A percentile compares a stretch with the other conserved stretches of the same genome.
These are phyloP conservation scores for Acheta domesticus DNA, from an alignment of 2,888 invertebrate species.

Conservation along the genomic window DNA sequence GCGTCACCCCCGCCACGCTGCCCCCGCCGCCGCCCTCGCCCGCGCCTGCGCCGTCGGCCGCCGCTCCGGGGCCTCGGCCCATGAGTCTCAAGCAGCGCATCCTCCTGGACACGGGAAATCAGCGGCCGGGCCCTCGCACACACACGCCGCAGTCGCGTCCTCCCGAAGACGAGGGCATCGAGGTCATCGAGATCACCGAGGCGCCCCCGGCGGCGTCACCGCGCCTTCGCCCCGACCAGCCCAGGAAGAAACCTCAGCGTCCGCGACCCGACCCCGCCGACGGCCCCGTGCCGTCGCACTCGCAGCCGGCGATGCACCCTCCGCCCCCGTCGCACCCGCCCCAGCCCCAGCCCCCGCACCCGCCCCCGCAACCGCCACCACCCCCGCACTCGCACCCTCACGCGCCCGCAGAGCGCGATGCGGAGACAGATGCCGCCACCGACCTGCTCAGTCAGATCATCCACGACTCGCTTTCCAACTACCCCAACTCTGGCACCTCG, in stretches of 20 bases:
- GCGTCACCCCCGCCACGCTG: slow-evolving; percentile 32
- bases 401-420: slow-evolving; percentile 34
- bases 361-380: not conserved
- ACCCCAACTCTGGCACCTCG: not conserved
- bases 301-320: not conserved
- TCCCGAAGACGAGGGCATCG: slow-evolving; percentile 29
- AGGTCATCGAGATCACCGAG: slow-evolving; percentile 33
- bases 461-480: not conserved
- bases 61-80: not conserved
- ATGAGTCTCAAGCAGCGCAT: slow-evolving; percentile 42
- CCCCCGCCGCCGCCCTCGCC: slow-evolving; percentile 4
- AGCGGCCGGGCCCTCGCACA: slow-evolving; percentile 37
- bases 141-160: slow-evolving; percentile 38
- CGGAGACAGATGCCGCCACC: slow-evolving; percentile 49
- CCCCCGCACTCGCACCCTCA: not conserved
- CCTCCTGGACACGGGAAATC: slow-evolving; percentile 41
- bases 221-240: too few species aligned
- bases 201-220: not conserved
- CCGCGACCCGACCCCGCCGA: slow-evolving; percentile 24
- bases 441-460: slow-evolving; percentile 49
- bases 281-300: not conserved
- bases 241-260: too few species aligned
- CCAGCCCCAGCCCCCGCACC: not conserved
- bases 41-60: not conserved
- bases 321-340: not conserved